A percentile compares a stretch with the other conserved stretches of the same genome.
Conservation (phyloP, 2,797 vertebrate genomes). For the Parauchenoglanis punctatus region DNA sequence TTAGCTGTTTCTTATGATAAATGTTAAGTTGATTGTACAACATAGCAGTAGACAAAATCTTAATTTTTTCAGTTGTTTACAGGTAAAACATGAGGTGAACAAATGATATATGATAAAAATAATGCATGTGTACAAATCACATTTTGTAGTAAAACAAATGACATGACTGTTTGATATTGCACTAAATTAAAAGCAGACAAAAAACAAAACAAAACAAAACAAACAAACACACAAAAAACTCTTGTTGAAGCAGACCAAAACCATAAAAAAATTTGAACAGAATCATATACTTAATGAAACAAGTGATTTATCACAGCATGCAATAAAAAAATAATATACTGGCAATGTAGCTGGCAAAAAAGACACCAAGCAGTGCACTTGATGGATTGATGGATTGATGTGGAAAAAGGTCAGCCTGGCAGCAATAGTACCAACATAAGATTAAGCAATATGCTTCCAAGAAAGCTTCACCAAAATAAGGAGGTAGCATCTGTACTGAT, state of each 20-base stretch:
- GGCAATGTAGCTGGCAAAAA: slow-evolving; percentile 80
- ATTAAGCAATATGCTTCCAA: slow-evolving; percentile 66
- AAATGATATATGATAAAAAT: neutral
- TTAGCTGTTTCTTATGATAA: neutral
- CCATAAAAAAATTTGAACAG: slow-evolving; percentile 33
- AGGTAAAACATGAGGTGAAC: slow-evolving; percentile 2
- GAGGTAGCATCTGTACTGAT: slow-evolving; percentile 62
- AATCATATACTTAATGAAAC: slow-evolving; percentile 44
- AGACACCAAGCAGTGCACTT: slow-evolving; percentile 65
- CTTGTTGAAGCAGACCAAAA: slow-evolving; percentile 21
- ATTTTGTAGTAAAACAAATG: slow-evolving; percentile 38
- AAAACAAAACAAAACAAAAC: neutral
- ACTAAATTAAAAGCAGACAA: slow-evolving; percentile 28
- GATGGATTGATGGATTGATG: slow-evolving; percentile 48
- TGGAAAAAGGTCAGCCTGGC: slow-evolving; percentile 60
- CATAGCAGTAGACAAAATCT: neutral
- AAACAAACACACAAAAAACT: neutral
- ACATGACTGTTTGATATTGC: slow-evolving; percentile 52
- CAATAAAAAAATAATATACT: slow-evolving; percentile 36
- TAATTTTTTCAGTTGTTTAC: neutral
- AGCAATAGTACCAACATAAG: slow-evolving; percentile 54
- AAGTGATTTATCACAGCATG: slow-evolving; percentile 52
- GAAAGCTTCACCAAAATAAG: slow-evolving; percentile 66
- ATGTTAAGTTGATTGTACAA: neutral
- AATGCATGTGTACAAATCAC: neutral